Percentiles rank a stretch among this genome's conserved stretches.
phyloP scores from a whole-genome alignment of 2,797 vertebrate species.

The Pagetopsis macropterus region DNA sequence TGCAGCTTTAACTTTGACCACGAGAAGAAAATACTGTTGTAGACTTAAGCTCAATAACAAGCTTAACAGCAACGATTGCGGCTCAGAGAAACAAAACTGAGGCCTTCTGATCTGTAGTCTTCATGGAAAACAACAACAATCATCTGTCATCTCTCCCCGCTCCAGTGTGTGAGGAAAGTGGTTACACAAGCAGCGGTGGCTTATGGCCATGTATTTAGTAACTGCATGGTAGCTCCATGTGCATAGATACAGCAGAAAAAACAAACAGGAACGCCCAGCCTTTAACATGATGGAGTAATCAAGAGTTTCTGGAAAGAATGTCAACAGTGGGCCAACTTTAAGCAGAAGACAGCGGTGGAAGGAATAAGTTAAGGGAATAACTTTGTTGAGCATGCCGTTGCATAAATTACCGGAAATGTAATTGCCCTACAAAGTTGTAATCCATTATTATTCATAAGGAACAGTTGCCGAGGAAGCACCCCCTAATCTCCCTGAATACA shows the following conservation, averaged over 20 bases:
- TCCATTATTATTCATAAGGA: background rate
- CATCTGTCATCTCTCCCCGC: slow-evolving; percentile 33
- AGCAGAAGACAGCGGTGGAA: slow-evolving; percentile 45
- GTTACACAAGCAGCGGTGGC: slow-evolving; percentile 54
- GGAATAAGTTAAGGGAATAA: slow-evolving; percentile 24
- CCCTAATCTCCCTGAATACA: slow-evolving; percentile 21
- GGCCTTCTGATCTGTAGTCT: background rate
- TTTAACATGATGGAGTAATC: slow-evolving; percentile 77
- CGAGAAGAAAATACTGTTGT: slow-evolving; percentile 2
- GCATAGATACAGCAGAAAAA: slow-evolving; percentile 78
- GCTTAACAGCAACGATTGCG: background rate
- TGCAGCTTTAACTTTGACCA: slow-evolving; percentile 9
- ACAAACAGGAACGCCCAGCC: slow-evolving; percentile 81
- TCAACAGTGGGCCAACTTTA: slow-evolving; percentile 68
- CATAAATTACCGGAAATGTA: slow-evolving; percentile 16
- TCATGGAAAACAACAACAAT: slow-evolving; percentile 21
- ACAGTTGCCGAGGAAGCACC: slow-evolving; percentile 1
- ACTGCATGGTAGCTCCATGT: slow-evolving; percentile 59
- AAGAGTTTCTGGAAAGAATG: slow-evolving; percentile 77
- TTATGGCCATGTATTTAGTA: slow-evolving; percentile 56
- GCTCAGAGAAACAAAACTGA: slow-evolving; percentile 5
- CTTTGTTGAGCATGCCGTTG: slow-evolving; percentile 1
- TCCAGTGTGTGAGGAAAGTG: slow-evolving; percentile 12
- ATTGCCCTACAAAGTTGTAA: slow-evolving; percentile 11
- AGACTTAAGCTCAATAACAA: slow-evolving; percentile 1